Conservation (phyloP, 2,113 vertebrate genomes). For the Zootoca vivipara region DNA sequence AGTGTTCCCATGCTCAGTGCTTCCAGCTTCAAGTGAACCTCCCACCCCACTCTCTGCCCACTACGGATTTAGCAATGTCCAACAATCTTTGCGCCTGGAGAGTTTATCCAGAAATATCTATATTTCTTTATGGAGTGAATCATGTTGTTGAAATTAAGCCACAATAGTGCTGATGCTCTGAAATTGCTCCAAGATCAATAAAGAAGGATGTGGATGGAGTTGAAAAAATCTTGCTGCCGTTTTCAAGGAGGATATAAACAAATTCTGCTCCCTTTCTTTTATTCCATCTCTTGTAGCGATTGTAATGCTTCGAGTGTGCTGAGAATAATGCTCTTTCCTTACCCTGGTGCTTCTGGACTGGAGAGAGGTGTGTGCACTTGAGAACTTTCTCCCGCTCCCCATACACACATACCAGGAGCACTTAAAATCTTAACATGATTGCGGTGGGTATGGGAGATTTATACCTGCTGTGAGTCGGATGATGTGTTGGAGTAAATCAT, state of each 20-base stretch:
- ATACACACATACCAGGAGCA: neutral
- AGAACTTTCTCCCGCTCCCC: constrained; percentile 6
- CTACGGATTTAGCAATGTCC: constrained; percentile 21
- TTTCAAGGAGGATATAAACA: constrained; percentile 34
- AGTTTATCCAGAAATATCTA: constrained; percentile 30
- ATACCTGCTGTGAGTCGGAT: constrained; percentile 67
- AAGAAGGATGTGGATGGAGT: constrained; percentile 51
- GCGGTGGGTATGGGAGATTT: constrained; percentile 64
- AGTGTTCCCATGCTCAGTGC: neutral
- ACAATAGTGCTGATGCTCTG: constrained; percentile 50
- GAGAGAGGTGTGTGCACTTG: constrained; percentile 36
- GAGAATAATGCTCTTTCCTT: constrained; percentile 41
- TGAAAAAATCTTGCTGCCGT: constrained; percentile 35
- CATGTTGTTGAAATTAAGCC: constrained; percentile 59
- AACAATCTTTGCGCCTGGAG: constrained; percentile 27
- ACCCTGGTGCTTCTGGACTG: constrained; percentile 25
- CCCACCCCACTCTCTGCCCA: constrained; percentile 38
- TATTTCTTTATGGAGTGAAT: constrained; percentile 50
- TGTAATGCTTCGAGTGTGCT: neutral
- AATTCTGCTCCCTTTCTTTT: constrained; percentile 29
- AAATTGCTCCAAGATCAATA: constrained; percentile 34
- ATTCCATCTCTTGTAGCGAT: constrained; percentile 20
- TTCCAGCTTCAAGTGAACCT: constrained; percentile 38
- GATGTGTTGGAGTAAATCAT: constrained; percentile 75
- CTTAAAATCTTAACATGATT: constrained; percentile 47